Evolutionary conservation across 2,113 vertebrate genomes (phyloP).

Genomic region (Gymnarchus niloticus): DNA sequence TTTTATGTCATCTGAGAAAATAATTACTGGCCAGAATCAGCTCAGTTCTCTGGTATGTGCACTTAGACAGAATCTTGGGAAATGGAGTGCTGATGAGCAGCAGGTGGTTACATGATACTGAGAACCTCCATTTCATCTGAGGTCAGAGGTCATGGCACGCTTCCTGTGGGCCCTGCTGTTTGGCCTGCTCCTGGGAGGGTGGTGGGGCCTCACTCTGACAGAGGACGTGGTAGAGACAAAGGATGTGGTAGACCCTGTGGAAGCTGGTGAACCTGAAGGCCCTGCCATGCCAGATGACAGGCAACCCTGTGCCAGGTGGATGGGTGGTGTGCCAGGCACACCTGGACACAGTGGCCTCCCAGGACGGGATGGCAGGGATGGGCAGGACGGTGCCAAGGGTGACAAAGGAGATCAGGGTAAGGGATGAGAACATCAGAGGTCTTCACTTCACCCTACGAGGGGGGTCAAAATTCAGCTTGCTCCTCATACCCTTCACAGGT

Average conservation of each 20-base stretch:
- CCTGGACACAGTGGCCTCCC: constrained; percentile 71
- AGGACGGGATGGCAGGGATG: constrained; percentile 73
- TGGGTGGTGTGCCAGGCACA: constrained; percentile 71
- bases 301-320: constrained; percentile 62
- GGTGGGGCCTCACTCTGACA: constrained; percentile 8
- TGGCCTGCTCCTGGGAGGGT: constrained; percentile 29
- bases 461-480: background rate
- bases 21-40: background rate
- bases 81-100: background rate
- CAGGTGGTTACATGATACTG: background rate
- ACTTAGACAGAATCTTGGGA: background rate
- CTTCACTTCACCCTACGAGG: background rate
- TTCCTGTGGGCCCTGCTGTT: constrained; percentile 36
- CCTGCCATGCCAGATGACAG: constrained; percentile 36
- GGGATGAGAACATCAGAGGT: background rate
- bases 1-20: background rate
- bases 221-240: too few relatives aligned
- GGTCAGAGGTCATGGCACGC: constrained; percentile 41
- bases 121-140: background rate
- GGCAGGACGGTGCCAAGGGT: constrained; percentile 64
- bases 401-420: constrained; percentile 74
- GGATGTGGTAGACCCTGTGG: background rate
- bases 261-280: constrained; percentile 15
- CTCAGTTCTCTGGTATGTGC: background rate
- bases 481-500: constrained; percentile 48